A percentile compares a stretch with the other conserved stretches of the same genome.
Evolutionary conservation across 2,888 invertebrate genomes (phyloP).

Genomic region (Gandaritis pyraliata): DNA sequence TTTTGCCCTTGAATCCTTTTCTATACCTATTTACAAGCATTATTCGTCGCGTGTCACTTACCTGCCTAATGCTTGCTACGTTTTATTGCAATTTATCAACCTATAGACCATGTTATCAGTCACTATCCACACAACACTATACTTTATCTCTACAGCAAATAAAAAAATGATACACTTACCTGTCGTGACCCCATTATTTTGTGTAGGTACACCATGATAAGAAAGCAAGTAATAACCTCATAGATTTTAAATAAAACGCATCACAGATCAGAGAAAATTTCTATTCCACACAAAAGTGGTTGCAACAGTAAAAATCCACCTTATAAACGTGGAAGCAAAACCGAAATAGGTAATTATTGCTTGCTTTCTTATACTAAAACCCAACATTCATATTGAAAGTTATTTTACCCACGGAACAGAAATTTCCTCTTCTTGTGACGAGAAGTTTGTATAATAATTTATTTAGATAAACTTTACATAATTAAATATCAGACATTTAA

Average conservation of each 20-base stretch:
- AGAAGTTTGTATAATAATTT: conserved; percentile 40
- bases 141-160: conserved; percentile 63
- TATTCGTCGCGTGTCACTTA: neutral
- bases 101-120: conserved; percentile 48
- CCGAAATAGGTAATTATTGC: conserved; percentile 53
- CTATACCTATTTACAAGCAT: neutral
- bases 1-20: too few species aligned
- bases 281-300: conserved; percentile 71
- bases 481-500: conserved; percentile 56
- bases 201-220: conserved; percentile 74
- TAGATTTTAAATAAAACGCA: conserved; percentile 63
- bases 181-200: conserved; percentile 68
- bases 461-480: conserved; percentile 44
- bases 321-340: conserved; percentile 34
- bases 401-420: conserved; percentile 80
- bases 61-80: too few species aligned
- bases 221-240: conserved; percentile 80
- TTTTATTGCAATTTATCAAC: conserved; percentile 45
- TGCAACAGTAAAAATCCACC: conserved; percentile 21
- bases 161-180: conserved; percentile 72
- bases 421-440: conserved; percentile 80
- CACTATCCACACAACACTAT: conserved; percentile 40
- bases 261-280: conserved; percentile 81
- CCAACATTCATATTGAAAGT: conserved; percentile 52
- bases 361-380: conserved; percentile 74